A percentile compares a stretch with the other conserved stretches of the same genome.
Conservation (phyloP, 2,797 vertebrate genomes). For the Taenioides sp. region DNA sequence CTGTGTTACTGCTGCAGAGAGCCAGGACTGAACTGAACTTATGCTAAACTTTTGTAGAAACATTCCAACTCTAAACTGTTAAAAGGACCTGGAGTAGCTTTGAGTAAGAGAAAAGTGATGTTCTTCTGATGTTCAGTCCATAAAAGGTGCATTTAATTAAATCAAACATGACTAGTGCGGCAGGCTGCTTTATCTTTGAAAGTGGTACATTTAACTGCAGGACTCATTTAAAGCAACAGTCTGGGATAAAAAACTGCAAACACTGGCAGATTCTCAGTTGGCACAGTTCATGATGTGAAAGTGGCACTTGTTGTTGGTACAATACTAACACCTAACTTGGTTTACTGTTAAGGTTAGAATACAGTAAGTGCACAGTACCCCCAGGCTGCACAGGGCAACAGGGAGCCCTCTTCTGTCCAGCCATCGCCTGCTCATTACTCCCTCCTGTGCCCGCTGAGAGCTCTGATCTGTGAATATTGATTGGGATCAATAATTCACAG, state of each 20-base stretch:
- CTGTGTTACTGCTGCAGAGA: too few species aligned
- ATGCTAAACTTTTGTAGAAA: too few species aligned
- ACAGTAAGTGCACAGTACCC: not conserved
- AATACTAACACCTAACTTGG: not conserved
- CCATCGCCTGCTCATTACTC: constrained; percentile 39
- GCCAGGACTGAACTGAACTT: too few species aligned
- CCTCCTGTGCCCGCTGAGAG: constrained; percentile 46
- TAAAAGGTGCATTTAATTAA: not conserved
- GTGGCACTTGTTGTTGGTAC: not conserved
- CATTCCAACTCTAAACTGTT: not conserved
- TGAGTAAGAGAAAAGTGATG: constrained; percentile 1
- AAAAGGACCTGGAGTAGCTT: not conserved
- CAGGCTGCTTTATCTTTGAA: not conserved
- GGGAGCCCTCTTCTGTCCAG: constrained; percentile 23
- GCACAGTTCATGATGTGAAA: not conserved
- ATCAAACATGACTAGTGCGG: not conserved
- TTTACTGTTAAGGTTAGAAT: constrained; percentile 11
- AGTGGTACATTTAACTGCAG: not conserved
- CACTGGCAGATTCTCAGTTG: not conserved
- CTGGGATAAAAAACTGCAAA: too few species aligned
- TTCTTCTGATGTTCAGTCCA: not conserved
- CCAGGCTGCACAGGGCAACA: constrained; percentile 12
- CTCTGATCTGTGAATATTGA: constrained; percentile 68
- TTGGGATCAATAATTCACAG: constrained; percentile 69
- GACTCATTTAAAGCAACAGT: not conserved